Percentiles rank a stretch among this genome's conserved stretches.
Evolutionary conservation across 2,113 vertebrate genomes (phyloP).

Genomic region (Phrynosoma blainvillii): DNA sequence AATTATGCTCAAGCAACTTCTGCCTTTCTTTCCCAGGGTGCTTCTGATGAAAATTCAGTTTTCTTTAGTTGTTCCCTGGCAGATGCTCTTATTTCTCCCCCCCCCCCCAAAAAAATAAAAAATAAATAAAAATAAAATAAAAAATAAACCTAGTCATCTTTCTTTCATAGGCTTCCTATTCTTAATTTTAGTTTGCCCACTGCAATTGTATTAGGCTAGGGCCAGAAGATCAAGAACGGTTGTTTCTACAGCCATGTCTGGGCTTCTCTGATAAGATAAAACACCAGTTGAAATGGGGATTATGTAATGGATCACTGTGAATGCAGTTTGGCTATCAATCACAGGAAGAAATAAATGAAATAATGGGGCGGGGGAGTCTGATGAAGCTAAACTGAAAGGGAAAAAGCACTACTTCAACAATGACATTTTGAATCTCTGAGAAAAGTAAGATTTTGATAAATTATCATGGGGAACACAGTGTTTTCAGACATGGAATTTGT

Average conservation of each 20-base stretch:
- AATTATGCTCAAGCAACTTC: neutral
- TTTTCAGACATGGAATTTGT: neutral
- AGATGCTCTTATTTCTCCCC: neutral
- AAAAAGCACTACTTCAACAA: constrained; percentile 15
- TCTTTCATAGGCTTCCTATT: neutral
- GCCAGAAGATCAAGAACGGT: neutral
- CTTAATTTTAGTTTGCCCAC: neutral
- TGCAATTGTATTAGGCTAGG: neutral
- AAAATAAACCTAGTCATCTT: neutral
- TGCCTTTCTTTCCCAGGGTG: neutral
- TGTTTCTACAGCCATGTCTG: neutral
- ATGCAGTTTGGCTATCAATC: constrained; percentile 53
- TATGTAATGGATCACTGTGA: neutral
- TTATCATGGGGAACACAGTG: neutral
- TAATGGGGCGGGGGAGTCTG: neutral
- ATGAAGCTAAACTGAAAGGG: constrained; percentile 30
- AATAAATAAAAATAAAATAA: no score
- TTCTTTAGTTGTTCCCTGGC: neutral
- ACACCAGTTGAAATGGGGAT: constrained; percentile 21
- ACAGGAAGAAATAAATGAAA: constrained; percentile 29
- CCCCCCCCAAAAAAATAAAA: no score
- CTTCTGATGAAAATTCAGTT: neutral
- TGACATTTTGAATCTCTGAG: constrained; percentile 18
- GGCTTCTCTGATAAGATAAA: constrained; percentile 28
- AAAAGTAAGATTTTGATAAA: constrained; percentile 34